These are phyloP conservation scores for Linepithema humile DNA, from an alignment of 1,140 invertebrate genomes.

Conservation along the genomic window DNA sequence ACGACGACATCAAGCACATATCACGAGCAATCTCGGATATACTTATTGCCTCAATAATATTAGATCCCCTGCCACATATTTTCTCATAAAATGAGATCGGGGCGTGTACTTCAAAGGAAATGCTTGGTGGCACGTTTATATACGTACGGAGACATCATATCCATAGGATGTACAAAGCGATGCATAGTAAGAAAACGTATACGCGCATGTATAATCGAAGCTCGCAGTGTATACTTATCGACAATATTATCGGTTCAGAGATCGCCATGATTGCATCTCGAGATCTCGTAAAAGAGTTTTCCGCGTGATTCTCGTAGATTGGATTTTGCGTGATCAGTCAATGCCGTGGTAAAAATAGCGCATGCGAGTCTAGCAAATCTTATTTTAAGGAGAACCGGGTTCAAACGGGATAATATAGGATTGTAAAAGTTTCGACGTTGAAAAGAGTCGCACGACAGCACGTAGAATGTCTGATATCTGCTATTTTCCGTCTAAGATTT, in stretches of 20 bases:
- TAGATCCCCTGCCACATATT: slow-evolving; percentile 73
- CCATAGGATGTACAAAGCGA: slow-evolving; percentile 18
- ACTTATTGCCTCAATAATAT: slow-evolving; percentile 73
- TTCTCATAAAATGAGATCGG: slow-evolving; percentile 75
- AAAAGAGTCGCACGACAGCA: neutral
- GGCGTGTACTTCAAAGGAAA: slow-evolving; percentile 75
- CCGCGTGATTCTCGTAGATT: neutral
- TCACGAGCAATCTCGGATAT: slow-evolving; percentile 42
- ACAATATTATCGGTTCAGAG: slow-evolving; percentile 29
- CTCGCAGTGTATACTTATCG: slow-evolving; percentile 25
- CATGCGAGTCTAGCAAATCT: neutral
- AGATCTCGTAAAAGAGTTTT: neutral
- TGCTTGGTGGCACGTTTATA: slow-evolving; percentile 65
- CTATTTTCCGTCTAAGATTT: neutral
- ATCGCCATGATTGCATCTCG: slow-evolving; percentile 34
- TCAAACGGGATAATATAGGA: neutral
- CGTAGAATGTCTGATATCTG: neutral
- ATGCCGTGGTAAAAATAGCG: slow-evolving; percentile 1
- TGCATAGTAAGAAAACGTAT: slow-evolving; percentile 44
- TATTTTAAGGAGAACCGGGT: neutral
- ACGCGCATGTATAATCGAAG: neutral
- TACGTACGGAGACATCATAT: slow-evolving; percentile 64
- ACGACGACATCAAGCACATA: slow-evolving; percentile 3
- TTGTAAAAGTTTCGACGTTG: neutral
- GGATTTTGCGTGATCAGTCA: slow-evolving; percentile 25